These are phyloP conservation scores for Apomyelois bistriatella DNA, from an alignment of 2,888 invertebrate species.

Conservation along the genomic window DNA sequence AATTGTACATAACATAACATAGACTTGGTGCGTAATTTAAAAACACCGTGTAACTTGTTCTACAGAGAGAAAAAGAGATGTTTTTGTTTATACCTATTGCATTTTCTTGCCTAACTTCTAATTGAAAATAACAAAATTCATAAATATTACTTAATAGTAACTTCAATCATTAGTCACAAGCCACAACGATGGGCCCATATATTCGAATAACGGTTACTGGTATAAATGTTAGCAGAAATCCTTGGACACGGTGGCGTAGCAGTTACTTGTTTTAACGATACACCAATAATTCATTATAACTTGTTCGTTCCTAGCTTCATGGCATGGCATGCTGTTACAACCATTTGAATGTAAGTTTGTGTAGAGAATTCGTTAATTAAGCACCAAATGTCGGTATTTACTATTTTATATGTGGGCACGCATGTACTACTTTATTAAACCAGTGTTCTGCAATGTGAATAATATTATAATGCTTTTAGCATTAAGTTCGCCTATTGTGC, in stretches of 20 bases:
- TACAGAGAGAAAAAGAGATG: too few relatives aligned
- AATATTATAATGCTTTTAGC: too few relatives aligned
- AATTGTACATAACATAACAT: too few relatives aligned
- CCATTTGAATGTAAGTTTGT: neutral
- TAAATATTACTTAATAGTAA: too few relatives aligned
- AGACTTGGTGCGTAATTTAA: too few relatives aligned
- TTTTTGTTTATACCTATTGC: too few relatives aligned
- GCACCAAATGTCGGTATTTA: neutral
- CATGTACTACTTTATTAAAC: neutral
- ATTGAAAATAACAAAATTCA: too few relatives aligned
- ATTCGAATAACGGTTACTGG: slow-evolving; percentile 12
- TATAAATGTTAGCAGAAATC: slow-evolving; percentile 34
- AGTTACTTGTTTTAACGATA: neutral
- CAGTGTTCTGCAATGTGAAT: too few relatives aligned
- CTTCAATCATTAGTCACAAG: neutral
- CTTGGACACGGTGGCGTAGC: slow-evolving; percentile 23
- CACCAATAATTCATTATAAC: neutral
- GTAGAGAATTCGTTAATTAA: neutral
- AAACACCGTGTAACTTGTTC: too few relatives aligned
- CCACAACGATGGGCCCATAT: slow-evolving; percentile 11
- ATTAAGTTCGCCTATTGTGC: too few relatives aligned
- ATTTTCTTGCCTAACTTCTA: too few relatives aligned
- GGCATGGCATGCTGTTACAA: neutral
- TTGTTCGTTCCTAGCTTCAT: neutral
- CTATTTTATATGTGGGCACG: neutral